Evolutionary conservation across 2,113 vertebrate species (phyloP).

Genomic region (Mixornis gularis): DNA sequence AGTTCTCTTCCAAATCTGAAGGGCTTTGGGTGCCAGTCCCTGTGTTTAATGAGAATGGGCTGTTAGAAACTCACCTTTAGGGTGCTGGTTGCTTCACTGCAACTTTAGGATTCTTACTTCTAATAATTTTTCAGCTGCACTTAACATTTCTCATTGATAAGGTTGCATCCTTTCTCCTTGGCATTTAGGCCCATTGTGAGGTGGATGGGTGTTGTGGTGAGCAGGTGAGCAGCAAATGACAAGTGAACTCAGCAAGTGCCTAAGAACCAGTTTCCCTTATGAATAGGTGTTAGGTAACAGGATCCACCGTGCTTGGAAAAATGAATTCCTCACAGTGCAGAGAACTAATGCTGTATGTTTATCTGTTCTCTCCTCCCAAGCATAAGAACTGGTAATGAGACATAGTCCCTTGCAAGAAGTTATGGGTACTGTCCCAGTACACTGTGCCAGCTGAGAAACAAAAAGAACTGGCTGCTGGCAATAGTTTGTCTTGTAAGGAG

Average conservation of each 20-base stretch:
- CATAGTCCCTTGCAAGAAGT: not conserved
- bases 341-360: not conserved
- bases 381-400: not conserved
- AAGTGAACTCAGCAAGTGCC: not conserved
- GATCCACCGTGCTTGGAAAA: not conserved
- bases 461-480: not conserved
- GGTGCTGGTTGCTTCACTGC: not conserved
- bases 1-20: not conserved
- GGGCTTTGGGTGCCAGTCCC: not conserved
- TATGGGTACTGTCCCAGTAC: not conserved
- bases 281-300: not conserved
- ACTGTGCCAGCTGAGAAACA: not conserved
- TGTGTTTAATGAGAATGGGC: not conserved
- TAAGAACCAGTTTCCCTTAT: not conserved
- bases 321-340: not conserved
- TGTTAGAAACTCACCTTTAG: not conserved
- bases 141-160: not conserved
- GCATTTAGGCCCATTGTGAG: not conserved
- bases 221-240: not conserved
- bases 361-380: not conserved
- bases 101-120: not conserved
- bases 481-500: not conserved
- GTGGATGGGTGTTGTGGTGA: not conserved
- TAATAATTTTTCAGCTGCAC: not conserved
- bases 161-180: not conserved